phyloP scores from a whole-genome alignment of 2,113 vertebrate genomes.

The Pteruthius melanotis region DNA sequence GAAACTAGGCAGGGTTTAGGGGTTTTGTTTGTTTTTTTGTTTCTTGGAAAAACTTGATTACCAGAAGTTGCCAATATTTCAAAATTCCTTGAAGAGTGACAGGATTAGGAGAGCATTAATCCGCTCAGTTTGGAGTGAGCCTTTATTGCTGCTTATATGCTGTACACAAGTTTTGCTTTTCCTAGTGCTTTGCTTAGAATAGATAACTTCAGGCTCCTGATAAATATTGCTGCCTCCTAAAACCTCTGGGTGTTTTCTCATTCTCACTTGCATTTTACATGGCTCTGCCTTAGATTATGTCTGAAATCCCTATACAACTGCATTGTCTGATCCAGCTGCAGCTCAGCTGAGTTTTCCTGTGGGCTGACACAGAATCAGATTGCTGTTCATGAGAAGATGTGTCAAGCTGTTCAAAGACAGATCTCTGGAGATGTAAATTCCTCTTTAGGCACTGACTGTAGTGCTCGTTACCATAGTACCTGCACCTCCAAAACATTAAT shows the following conservation, averaged over 20 bases:
- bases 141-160: neutral
- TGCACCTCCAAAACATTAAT: constrained; percentile 14
- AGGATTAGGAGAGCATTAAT: neutral
- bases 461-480: constrained; percentile 7
- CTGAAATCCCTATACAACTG: neutral
- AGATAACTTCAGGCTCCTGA: neutral
- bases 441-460: constrained; percentile 7
- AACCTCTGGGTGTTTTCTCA: neutral
- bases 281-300: constrained; percentile 1
- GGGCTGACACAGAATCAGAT: neutral
- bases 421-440: neutral
- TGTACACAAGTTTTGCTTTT: neutral
- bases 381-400: constrained; percentile 22
- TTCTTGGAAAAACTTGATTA: neutral
- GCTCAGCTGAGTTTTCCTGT: neutral
- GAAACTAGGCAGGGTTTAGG: neutral
- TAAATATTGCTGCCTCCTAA: constrained; percentile 3
- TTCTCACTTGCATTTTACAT: constrained; percentile 1
- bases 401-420: constrained; percentile 29
- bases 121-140: neutral
- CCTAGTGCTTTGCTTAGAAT: neutral
- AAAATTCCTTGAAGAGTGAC: neutral
- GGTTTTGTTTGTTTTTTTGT: neutral
- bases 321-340: constrained; percentile 24
- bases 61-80: neutral